Conservation (phyloP, 2,113 vertebrate species). For the Lycaon pictus region DNA sequence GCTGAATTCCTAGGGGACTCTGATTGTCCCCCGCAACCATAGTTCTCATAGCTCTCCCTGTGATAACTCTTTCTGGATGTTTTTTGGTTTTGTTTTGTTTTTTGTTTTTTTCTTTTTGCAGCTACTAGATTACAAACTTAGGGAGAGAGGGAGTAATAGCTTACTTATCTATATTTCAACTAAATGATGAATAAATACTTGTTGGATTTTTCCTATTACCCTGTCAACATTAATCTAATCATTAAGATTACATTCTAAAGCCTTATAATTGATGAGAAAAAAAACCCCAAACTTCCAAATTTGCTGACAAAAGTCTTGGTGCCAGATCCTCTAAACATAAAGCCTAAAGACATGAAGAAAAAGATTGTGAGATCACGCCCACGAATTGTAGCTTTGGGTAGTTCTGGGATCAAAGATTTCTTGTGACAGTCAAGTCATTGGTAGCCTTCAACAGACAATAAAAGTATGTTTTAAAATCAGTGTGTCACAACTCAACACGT, state of each 20-base stretch:
- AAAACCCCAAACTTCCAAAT: neutral
- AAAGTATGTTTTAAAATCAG: neutral
- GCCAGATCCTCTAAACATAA: neutral
- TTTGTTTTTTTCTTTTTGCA: neutral
- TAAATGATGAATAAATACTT: neutral
- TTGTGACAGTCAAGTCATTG: neutral
- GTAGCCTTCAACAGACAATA: neutral
- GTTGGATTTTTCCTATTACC: neutral
- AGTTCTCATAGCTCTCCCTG: neutral
- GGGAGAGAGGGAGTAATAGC: neutral
- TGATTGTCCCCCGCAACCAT: neutral
- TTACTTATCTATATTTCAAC: neutral
- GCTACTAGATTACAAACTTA: neutral
- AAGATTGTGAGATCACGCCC: neutral
- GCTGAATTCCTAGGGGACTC: neutral
- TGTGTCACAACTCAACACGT: neutral
- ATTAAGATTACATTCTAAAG: neutral
- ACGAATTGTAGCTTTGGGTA: neutral
- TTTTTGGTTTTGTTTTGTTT: neutral
- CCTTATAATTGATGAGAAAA: neutral
- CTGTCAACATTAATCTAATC: neutral
- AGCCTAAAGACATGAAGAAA: neutral
- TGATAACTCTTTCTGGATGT: neutral
- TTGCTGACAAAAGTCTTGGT: neutral
- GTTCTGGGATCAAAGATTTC: constrained; percentile 22